Base-by-base conservation (phyloP, 2,797 vertebrate species). In the Anas flavirostris region DNA sequence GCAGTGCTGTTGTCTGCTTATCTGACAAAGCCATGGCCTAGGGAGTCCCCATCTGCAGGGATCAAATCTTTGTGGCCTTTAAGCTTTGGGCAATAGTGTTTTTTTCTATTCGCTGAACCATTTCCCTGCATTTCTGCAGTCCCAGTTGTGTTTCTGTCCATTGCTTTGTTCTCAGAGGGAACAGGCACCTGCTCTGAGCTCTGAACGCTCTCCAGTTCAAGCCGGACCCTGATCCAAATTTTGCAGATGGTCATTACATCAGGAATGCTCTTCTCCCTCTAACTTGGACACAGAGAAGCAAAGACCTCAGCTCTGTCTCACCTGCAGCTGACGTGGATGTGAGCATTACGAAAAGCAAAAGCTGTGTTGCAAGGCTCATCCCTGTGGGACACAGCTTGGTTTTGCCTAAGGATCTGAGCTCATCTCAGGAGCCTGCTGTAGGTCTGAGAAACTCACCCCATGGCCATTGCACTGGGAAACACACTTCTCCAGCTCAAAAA, bases 401-500 rank as follows among this genome's bases (percentile, higher is more conserved):
- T 41, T 78, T n/a, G 46, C 39, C 48, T 15, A 10, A 55, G 23
- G 37, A 39, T 25, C 46, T 68, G 62, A 2, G 3, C 25, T 53
- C 6, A 12, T 35, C 39, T 19, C 59, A 12, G 43, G 28, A 75
- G 11, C 44, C 5, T 31, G 14, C 18, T 5, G 23, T 10, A n/a
- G 53, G 9, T 3, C 28, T 31, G 16, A 25, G 5, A 3, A 19
- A 94, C 98, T 97, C 97, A 99, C 99, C 98, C 99, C 99, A 3
- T 97, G 98, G 78, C 97, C 88, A 1, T 99, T 98, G 96, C 99
- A 99, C 81, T 93, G 95, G 25, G 94, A 88, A 58, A 99, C 97
- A 28, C 99, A 99, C 52, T 82, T 93, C 70, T 99, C 98, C 97
- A 99, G 97, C 96, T 99, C 98, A 2, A 95, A 97, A 76, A 98